Base-by-base conservation (phyloP, 2,888 invertebrate species). In the Prosopocoilus inquinatus region DNA sequence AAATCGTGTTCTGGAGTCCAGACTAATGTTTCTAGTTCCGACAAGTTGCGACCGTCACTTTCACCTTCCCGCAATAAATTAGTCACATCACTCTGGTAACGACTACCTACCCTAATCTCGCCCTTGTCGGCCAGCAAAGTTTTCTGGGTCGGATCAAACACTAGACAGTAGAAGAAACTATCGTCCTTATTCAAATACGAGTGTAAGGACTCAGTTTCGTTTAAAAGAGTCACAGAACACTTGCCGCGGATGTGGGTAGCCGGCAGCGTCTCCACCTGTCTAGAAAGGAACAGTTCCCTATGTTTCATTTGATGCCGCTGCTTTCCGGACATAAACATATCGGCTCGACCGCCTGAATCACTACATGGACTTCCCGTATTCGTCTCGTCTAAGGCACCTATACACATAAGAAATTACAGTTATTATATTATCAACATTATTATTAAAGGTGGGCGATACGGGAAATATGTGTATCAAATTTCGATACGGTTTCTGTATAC, bases 201-300 rank as follows among this genome's bases (percentile, higher is more conserved):
- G 76, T 89, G 85, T 73, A 96, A 85, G 67, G 95, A 93, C 83
- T 99, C 99, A 55, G 97, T 96, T 84, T 99, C 99, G 82, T 98
- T 98, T 80, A 99, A 89, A 71, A 99, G 84, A 67, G 97, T 97
- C 70, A 99, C 99, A 69, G 93, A 91, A 82, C 99, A 99, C 84
- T 99, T 99, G 79, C 97, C 99, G 75, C 99, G 87, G 73, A 99
- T 99, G 82, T 97, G 95, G 59, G 97, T 98, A 67, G 98, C 98
- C 59, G 98, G 96, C 78, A 99, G 84, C 57, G 96, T 97, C 81
- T 99, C 98, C 72, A 96, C 94, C 83, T 94, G 93, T 69, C 98
- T 88, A 47, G 98, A 97, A 65, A 99, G 85, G 83, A 99, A 99
- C 74, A 99, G 83, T 81, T 99, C 99, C 71, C 97, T 87, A 79